Percentiles rank a stretch among this genome's conserved stretches.
phyloP scores from a whole-genome alignment of 2,113 vertebrate genomes.

The Phalacrocorax pelagicus region DNA sequence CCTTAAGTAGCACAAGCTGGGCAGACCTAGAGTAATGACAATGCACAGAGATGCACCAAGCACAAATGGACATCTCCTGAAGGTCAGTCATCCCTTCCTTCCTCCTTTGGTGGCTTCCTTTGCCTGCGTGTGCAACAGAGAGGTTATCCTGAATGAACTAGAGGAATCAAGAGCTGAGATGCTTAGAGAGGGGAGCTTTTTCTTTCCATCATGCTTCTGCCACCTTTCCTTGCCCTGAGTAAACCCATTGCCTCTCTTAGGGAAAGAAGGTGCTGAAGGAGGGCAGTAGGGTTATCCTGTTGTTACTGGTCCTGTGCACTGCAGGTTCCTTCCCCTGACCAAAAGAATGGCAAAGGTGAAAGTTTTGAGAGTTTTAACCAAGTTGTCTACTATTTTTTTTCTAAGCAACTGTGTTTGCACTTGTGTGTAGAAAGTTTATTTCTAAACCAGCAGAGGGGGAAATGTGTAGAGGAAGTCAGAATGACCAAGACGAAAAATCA shows the following conservation, averaged over 20 bases:
- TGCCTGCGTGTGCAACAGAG: neutral
- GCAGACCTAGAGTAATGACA: neutral
- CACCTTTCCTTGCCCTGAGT: neutral
- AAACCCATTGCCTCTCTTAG: neutral
- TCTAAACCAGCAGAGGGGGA: neutral
- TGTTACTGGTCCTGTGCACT: fast-evolving
- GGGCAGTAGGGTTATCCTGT: neutral
- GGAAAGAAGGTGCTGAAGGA: neutral
- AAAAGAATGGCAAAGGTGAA: neutral
- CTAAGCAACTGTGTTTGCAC: neutral
- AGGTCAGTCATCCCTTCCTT: neutral
- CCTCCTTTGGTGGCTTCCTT: neutral
- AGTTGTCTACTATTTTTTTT: neutral
- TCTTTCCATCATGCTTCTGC: neutral
- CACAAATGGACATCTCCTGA: neutral
- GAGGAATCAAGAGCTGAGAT: neutral
- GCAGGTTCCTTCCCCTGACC: neutral
- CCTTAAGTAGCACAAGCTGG: neutral
- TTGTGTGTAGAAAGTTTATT: neutral
- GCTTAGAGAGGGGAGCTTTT: neutral
- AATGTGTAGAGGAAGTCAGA: neutral
- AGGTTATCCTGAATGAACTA: neutral
- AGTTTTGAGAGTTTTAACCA: neutral
- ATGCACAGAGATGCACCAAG: neutral
- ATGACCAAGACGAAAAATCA: neutral